Evolutionary conservation across 2,113 vertebrate genomes (phyloP).

Genomic region (Regulus satrapa): DNA sequence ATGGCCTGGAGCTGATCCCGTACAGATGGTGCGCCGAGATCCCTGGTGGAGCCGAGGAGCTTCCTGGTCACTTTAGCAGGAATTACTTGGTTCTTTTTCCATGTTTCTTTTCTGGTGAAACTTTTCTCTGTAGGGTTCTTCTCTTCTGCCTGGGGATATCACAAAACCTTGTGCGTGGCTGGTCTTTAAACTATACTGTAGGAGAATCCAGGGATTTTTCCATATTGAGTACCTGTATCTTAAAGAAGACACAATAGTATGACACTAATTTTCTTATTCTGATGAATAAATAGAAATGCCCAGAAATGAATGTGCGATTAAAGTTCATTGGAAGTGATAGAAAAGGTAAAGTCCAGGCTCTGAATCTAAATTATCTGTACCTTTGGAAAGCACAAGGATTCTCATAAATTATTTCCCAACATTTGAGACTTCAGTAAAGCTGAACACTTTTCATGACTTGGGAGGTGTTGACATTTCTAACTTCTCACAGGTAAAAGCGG

Average conservation of each 20-base stretch:
- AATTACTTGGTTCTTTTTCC: background rate
- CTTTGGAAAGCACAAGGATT: background rate
- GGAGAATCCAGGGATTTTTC: background rate
- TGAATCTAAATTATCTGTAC: background rate
- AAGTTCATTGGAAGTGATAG: background rate
- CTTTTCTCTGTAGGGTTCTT: background rate
- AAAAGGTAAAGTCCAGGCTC: background rate
- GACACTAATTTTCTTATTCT: background rate
- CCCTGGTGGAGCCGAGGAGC: background rate
- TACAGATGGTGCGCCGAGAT: background rate
- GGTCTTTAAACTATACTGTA: background rate
- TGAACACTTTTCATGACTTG: background rate
- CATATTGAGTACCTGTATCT: accelerated
- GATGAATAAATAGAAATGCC: background rate
- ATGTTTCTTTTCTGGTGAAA: background rate
- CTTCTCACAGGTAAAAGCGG: background rate
- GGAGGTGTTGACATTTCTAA: accelerated
- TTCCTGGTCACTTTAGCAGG: background rate
- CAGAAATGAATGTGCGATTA: background rate
- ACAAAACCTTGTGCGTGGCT: background rate
- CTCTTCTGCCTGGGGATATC: background rate
- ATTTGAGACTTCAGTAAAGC: background rate
- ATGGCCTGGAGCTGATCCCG: background rate
- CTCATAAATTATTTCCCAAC: background rate
- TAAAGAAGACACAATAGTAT: background rate